These are phyloP conservation scores for Zosterops lateralis DNA, from an alignment of 2,113 vertebrate species.

Conservation along the genomic window DNA sequence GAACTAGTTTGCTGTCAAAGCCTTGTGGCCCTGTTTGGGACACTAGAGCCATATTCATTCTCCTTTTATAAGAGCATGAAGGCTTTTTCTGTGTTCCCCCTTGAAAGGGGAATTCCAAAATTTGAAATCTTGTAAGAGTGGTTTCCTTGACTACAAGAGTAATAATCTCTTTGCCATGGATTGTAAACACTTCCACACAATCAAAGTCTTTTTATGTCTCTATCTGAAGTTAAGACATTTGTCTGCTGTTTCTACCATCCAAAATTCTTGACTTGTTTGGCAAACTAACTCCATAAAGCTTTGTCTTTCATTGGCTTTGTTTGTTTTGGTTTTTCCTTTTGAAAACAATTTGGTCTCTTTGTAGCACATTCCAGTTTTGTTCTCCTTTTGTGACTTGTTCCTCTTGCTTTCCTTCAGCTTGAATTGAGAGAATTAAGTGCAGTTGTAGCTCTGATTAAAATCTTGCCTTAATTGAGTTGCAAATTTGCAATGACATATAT, in stretches of 20 bases:
- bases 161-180: background rate
- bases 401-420: background rate
- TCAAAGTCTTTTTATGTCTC: background rate
- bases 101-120: background rate
- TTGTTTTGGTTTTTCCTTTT: conserved; percentile 22
- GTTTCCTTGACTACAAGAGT: conserved; percentile 10
- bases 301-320: background rate
- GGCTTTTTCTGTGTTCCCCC: background rate
- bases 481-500: conserved; percentile 31
- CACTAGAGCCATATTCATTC: background rate
- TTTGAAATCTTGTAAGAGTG: background rate
- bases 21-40: background rate
- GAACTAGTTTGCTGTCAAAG: background rate
- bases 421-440: conserved; percentile 6
- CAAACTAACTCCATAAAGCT: background rate
- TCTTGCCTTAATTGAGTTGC: conserved; percentile 24
- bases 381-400: conserved; percentile 7
- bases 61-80: background rate
- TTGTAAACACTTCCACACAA: background rate
- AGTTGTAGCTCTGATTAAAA: conserved; percentile 30
- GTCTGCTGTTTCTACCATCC: background rate
- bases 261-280: background rate
- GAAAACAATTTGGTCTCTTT: conserved; percentile 4
- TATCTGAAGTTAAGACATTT: conserved; percentile 1
- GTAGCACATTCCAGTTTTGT: background rate